Conservation (phyloP, 2,888 invertebrate species). For the Seira ritae region DNA sequence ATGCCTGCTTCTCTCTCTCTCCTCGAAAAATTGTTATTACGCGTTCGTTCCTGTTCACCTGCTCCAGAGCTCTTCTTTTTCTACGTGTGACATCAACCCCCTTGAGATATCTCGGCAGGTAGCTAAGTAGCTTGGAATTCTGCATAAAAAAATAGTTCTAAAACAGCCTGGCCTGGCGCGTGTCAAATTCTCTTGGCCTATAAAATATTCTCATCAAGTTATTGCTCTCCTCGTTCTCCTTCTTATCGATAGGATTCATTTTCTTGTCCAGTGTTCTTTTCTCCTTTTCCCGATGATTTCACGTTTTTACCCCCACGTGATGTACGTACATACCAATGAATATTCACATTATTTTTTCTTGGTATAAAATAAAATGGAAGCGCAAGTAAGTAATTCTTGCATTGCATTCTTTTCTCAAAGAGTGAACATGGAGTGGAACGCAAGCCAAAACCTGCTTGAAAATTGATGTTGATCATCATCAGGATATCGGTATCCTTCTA, state of each 20-base stretch:
- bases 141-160: conserved; percentile 68
- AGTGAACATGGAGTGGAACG: conserved; percentile 7
- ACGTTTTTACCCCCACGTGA: conserved; percentile 19
- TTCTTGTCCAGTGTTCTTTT: conserved; percentile 37
- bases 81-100: conserved; percentile 73
- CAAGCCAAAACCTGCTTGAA: conserved; percentile 42
- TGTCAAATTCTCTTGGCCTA: conserved; percentile 69
- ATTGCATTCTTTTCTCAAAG: conserved; percentile 27
- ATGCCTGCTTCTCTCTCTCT: neutral
- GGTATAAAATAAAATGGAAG: neutral
- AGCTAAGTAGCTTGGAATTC: conserved; percentile 72
- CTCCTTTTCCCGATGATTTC: conserved; percentile 18
- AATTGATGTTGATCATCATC: conserved; percentile 31
- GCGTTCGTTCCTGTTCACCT: conserved; percentile 21
- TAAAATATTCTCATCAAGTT: conserved; percentile 73
- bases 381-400: neutral
- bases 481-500: conserved; percentile 31
- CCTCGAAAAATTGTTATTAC: conserved; percentile 42
- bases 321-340: conserved; percentile 12
- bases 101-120: conserved; percentile 73
- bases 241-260: conserved; percentile 27
- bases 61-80: conserved; percentile 19
- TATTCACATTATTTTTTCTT: neutral
- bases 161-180: conserved; percentile 68
- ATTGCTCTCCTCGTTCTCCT: conserved; percentile 61